Conservation (phyloP, 2,888 invertebrate genomes). For the Dicyrtoma fusca region DNA sequence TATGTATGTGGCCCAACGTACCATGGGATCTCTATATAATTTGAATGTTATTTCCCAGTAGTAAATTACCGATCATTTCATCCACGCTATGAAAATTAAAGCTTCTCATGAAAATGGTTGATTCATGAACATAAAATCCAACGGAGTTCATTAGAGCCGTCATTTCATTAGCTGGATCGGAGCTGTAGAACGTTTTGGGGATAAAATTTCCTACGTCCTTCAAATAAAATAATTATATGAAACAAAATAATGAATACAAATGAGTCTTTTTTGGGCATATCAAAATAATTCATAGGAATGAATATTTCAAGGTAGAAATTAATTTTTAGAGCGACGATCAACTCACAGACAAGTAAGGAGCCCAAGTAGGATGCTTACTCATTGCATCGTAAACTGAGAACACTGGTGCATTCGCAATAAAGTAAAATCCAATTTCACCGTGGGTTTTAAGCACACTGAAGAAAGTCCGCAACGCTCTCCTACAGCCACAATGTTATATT, state of each 20-base stretch:
- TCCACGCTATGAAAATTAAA: slow-evolving; percentile 50
- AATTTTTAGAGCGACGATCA: not conserved
- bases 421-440: slow-evolving; percentile 56
- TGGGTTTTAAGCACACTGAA: slow-evolving; percentile 46
- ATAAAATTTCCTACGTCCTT: slow-evolving; percentile 55
- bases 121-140: slow-evolving; percentile 50
- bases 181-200: slow-evolving; percentile 53
- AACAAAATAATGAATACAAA: not conserved
- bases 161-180: slow-evolving; percentile 52
- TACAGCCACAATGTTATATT: slow-evolving; percentile 17
- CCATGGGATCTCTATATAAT: too few relatives aligned
- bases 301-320: not conserved
- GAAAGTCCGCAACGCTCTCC: slow-evolving; percentile 49
- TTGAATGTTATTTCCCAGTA: slow-evolving; percentile 1
- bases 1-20: too few relatives aligned
- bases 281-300: not conserved
- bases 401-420: slow-evolving; percentile 51
- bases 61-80: slow-evolving; percentile 50
- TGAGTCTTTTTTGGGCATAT: too few relatives aligned
- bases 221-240: slow-evolving; percentile 17
- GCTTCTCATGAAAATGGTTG: slow-evolving; percentile 43
- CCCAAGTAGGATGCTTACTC: slow-evolving; percentile 52
- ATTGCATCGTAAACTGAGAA: slow-evolving; percentile 54
- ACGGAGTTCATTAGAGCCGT: slow-evolving; percentile 45
- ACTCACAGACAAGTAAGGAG: slow-evolving; percentile 49